A percentile compares a stretch with the other conserved stretches of the same genome.
Evolutionary conservation across 2,113 vertebrate species (phyloP).

Genomic region (human): GRCh38 chr4:23055501-23056000

Average conservation of each 20-base stretch:
- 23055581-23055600: neutral
- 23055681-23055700: too few species aligned
- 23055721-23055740: too few species aligned
- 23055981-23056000: neutral
- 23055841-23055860: neutral
- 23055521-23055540: neutral
- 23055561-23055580: conserved; percentile 9
- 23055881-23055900: neutral
- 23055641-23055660: too few species aligned
- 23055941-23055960: neutral
- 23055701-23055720: neutral
- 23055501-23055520: conserved; percentile 1
- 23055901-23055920: neutral
- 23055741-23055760: too few species aligned
- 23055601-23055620: neutral
- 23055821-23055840: neutral
- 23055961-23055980: neutral
- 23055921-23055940: neutral
- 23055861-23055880: neutral
- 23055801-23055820: neutral
- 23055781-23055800: neutral
- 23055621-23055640: neutral
- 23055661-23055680: too few species aligned
- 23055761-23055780: neutral
- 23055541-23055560: conserved; percentile 5